phyloP scores from a whole-genome alignment of 2,888 invertebrate genomes.

The Hololepta plana region DNA sequence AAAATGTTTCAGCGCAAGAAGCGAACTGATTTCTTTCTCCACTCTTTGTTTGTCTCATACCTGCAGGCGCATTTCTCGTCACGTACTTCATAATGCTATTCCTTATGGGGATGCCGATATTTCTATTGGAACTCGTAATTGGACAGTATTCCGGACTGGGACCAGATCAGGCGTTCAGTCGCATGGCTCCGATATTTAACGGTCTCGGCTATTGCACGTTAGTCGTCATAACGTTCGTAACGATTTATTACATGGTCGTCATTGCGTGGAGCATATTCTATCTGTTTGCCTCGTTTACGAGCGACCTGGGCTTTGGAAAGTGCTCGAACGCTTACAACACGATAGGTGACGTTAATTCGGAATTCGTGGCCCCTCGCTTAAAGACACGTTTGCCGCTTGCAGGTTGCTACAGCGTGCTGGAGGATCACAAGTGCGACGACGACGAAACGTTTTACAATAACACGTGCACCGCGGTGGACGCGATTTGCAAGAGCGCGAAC shows the following conservation, averaged over 20 bases:
- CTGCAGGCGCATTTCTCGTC: conserved; percentile 57
- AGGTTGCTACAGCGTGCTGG: conserved; percentile 49
- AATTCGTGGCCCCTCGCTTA: conserved; percentile 1
- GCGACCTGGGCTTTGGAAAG: conserved; percentile 46
- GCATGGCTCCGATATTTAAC: conserved; percentile 42
- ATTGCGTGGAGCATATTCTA: conserved; percentile 64
- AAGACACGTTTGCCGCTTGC: conserved; percentile 9
- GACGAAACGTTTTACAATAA: conserved; percentile 35
- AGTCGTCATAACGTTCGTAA: conserved; percentile 50
- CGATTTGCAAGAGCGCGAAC: too few species aligned
- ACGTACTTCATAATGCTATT: conserved; percentile 57
- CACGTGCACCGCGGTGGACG: conserved; percentile 30
- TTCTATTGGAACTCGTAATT: conserved; percentile 58
- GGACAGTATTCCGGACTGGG: conserved; percentile 67
- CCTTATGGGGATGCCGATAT: conserved; percentile 62
- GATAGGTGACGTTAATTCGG: conserved; percentile 25
- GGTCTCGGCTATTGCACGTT: conserved; percentile 50
- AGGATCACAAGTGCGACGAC: conserved; percentile 33
- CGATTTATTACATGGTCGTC: conserved; percentile 65
- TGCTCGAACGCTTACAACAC: conserved; percentile 45
- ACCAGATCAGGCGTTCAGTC: conserved; percentile 41
- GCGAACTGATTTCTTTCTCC: background rate
- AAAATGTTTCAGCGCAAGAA: background rate
- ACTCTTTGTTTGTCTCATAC: too few species aligned
- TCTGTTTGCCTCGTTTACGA: conserved; percentile 47